Evolutionary conservation across 2,888 invertebrate genomes (phyloP).

Genomic region (Lycocerus yunnanus): DNA sequence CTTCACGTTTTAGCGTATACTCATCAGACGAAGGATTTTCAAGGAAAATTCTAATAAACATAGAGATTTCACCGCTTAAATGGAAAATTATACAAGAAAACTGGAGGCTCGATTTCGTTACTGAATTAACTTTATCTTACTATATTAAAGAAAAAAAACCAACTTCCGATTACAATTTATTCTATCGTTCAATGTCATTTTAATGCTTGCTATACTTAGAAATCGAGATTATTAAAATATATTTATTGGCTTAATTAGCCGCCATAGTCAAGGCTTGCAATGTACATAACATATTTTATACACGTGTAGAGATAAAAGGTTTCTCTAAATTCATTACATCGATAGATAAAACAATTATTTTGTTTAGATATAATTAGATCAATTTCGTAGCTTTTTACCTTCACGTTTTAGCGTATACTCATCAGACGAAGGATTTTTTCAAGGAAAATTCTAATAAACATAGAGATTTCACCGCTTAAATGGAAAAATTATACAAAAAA

Average conservation of each 20-base stretch:
- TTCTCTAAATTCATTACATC: not conserved
- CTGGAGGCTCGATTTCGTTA: not conserved
- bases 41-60: no score
- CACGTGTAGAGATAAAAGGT: not conserved
- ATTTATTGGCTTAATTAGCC: not conserved
- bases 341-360: not conserved
- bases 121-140: not conserved
- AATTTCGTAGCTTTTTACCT: not conserved
- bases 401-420: not conserved
- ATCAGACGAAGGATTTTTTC: not conserved
- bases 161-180: constrained; percentile 16
- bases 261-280: not conserved
- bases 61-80: no score
- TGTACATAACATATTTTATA: not conserved
- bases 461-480: no score
- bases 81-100: no score
- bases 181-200: constrained; percentile 15
- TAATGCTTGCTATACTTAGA: constrained; percentile 10
- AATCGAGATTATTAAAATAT: not conserved
- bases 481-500: no score
- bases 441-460: no score
- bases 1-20: not conserved
- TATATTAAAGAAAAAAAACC: not conserved
- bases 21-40: not conserved
- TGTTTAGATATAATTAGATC: not conserved